Evolutionary conservation across 2,113 vertebrate genomes (phyloP), one percentile per base, ranked within the genome.

Genomic region (Sturnira hondurensis): DNA sequence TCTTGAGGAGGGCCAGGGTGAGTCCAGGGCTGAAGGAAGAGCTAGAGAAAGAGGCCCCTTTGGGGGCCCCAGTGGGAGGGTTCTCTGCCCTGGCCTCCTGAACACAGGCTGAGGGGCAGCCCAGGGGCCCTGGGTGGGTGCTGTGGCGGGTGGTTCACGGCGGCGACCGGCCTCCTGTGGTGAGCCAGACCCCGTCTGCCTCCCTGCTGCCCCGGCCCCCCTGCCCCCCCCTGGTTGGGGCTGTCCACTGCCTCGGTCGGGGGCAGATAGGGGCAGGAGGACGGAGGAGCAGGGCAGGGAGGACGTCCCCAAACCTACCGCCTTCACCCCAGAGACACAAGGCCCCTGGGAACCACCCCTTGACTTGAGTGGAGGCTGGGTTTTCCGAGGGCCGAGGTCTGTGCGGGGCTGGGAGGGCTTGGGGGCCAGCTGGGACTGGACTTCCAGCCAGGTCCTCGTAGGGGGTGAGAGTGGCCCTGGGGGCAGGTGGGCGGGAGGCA

Each of bases 171-270:
- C 15, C 74, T 58, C 56, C 56, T 58, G 56, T 1, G 9, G 56
- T 24, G 26, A 11, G 58, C 58, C 56, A 26, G 20, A 11, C 58
- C 16, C 28, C 4, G 3, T 47, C 22, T 31, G 7, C 38, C 50
- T 9, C 8, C 36, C 47, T 15, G 7, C 4, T 5, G 28, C 61
- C 61, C 28, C 1, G 26, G 28, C 26, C 12, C 24, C 24, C 61
- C 36, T 7, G 0, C 1, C 15, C 22, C 8, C 8, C 2, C 38
- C 33, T 20, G 33, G 26, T 68, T 15, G 12, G 36, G 17, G 45
- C 56, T 4, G 6, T 10, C n/a, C 14, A 2, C 3, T 4, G 20
- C 17, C 22, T 13, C 9, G 0, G 2, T 33, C 2, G 6, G 2
- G 13, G 33, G 43, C 43, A 63, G 22, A 16, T 33, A n/a, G 14